phyloP scores from a whole-genome alignment of 2,113 vertebrate species.

The Anhinga anhinga region DNA sequence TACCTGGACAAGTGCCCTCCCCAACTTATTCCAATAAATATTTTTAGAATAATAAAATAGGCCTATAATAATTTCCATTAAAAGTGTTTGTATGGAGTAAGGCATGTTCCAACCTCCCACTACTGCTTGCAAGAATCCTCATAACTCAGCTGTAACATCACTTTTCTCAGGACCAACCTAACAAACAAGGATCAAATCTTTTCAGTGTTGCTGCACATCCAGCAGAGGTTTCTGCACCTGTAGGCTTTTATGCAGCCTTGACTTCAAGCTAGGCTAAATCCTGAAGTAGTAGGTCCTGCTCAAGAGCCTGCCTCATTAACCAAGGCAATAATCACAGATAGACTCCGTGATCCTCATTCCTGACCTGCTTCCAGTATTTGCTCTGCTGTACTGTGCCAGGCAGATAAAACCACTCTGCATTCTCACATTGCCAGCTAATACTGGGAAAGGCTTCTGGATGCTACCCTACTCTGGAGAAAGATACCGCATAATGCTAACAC shows the following conservation, averaged over 20 bases:
- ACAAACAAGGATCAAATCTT: background rate
- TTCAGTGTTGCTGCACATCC: background rate
- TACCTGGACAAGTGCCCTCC: background rate
- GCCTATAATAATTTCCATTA: background rate
- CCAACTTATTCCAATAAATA: background rate
- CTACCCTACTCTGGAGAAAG: background rate
- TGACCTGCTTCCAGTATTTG: background rate
- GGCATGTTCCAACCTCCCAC: background rate
- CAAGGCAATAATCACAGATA: background rate
- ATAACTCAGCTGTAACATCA: background rate
- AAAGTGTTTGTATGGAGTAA: fast-evolving
- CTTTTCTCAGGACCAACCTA: background rate
- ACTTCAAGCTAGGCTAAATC: background rate
- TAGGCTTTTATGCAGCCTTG: background rate
- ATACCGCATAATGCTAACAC: background rate
- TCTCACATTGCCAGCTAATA: background rate
- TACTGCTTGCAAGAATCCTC: background rate
- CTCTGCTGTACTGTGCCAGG: background rate
- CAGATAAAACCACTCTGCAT: background rate
- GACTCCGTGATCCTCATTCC: background rate
- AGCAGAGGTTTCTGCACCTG: background rate
- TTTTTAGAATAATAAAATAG: background rate
- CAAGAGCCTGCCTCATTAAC: background rate
- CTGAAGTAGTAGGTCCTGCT: background rate
- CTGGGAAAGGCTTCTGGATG: background rate